Conservation (phyloP, 2,797 vertebrate species). For the Masticophis lateralis region DNA sequence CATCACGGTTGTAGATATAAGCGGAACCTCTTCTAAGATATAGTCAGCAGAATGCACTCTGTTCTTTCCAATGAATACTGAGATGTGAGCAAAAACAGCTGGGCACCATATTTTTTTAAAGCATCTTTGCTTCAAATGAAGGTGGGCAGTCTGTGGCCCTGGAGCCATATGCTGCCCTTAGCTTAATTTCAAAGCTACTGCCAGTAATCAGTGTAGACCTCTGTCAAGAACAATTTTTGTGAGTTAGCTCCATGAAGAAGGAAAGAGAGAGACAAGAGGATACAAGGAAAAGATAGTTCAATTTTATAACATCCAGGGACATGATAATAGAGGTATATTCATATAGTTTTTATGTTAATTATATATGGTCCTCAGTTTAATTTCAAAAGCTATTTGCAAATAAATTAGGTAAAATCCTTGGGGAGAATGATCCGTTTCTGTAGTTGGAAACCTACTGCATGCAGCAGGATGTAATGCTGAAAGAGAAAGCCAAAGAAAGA, state of each 20-base stretch:
- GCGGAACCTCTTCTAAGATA: not conserved
- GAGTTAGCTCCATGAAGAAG: not conserved
- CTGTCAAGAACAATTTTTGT: not conserved
- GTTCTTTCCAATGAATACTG: not conserved
- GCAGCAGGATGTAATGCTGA: not conserved
- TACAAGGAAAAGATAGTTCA: not conserved
- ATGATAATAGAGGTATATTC: not conserved
- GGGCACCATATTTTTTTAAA: not conserved
- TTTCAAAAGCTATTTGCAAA: not conserved
- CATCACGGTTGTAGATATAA: not conserved
- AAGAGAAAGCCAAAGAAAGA: not conserved
- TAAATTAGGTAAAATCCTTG: not conserved
- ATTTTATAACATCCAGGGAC: not conserved
- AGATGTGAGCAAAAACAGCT: not conserved
- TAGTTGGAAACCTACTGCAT: not conserved
- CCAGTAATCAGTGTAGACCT: not conserved
- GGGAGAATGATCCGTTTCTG: not conserved
- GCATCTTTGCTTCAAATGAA: not conserved
- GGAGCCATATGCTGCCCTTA: not conserved
- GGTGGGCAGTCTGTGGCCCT: not conserved
- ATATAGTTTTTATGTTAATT: not conserved
- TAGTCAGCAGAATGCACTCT: not conserved
- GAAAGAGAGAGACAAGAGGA: not conserved
- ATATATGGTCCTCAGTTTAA: not conserved
- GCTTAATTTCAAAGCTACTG: not conserved